A percentile compares a stretch with the other conserved stretches of the same genome.
phyloP scores from a whole-genome alignment of 2,888 invertebrate genomes.

The Lasiommata megera region DNA sequence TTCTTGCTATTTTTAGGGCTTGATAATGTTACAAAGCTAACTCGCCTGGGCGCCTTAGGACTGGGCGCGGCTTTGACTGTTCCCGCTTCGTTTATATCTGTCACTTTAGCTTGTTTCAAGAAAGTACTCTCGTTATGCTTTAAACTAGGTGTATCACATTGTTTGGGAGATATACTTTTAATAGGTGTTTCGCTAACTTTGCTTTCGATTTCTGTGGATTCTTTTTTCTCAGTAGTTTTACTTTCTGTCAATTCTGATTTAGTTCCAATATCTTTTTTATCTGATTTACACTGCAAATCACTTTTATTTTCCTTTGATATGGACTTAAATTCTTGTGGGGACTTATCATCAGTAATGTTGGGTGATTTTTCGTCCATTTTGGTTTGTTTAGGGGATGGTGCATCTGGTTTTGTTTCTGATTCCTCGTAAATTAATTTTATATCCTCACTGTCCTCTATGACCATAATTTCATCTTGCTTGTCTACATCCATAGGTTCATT shows the following conservation, averaged over 20 bases:
- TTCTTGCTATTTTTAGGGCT: slow-evolving; percentile 87
- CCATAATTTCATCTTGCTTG: slow-evolving; percentile 30
- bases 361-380: slow-evolving; percentile 30
- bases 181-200: neutral
- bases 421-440: slow-evolving; percentile 80
- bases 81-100: slow-evolving; percentile 52
- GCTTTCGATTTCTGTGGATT: neutral
- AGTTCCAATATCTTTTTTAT: neutral
- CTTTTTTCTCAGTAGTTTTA: neutral
- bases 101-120: slow-evolving; percentile 62
- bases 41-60: slow-evolving; percentile 84
- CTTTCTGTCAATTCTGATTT: neutral
- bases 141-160: slow-evolving; percentile 14
- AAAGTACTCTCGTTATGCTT: slow-evolving; percentile 37
- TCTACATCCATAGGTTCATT: slow-evolving; percentile 38
- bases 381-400: slow-evolving; percentile 27
- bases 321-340: neutral
- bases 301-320: neutral
- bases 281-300: neutral
- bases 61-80: slow-evolving; percentile 45
- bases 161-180: slow-evolving; percentile 22
- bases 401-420: slow-evolving; percentile 41
- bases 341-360: slow-evolving; percentile 7
- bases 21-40: slow-evolving; percentile 88
- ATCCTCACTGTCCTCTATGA: slow-evolving; percentile 74